Conservation (phyloP, 1,140 invertebrate genomes). For the Drosophila leontia region DNA sequence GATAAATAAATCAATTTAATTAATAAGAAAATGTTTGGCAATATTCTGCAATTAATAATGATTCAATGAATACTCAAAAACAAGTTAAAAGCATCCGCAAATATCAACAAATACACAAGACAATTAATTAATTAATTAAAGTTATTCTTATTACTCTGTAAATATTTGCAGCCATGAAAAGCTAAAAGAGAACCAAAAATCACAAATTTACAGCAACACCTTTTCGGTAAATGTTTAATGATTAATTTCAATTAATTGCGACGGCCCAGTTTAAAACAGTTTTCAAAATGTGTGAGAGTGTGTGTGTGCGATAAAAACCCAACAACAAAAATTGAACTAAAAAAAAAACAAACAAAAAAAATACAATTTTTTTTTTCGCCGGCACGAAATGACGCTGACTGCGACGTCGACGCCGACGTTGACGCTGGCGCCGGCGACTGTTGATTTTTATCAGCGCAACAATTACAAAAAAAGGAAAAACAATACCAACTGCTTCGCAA, state of each 20-base stretch:
- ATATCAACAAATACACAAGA: neutral
- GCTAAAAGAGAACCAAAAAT: neutral
- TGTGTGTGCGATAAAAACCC: slow-evolving; percentile 42
- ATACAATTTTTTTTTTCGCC: slow-evolving; percentile 24
- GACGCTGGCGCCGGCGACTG: slow-evolving; percentile 33
- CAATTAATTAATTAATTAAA: neutral
- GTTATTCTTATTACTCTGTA: neutral
- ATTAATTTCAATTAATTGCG: slow-evolving; percentile 62
- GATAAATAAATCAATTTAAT: neutral
- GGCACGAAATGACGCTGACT: slow-evolving; percentile 27
- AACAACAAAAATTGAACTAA: slow-evolving; percentile 17
- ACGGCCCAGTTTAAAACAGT: slow-evolving; percentile 36
- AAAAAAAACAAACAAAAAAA: slow-evolving; percentile 32
- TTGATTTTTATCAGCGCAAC: slow-evolving; percentile 67
- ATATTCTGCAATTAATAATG: neutral
- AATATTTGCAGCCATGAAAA: slow-evolving; percentile 10
- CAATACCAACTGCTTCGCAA: slow-evolving; percentile 25
- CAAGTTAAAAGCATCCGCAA: neutral
- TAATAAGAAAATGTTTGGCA: neutral
- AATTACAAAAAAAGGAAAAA: slow-evolving; percentile 16
- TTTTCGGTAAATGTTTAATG: slow-evolving; percentile 62
- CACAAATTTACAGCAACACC: slow-evolving; percentile 19
- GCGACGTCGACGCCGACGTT: slow-evolving; percentile 11
- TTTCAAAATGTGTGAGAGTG: neutral
- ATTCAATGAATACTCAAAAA: neutral